Percentiles rank a stretch among this genome's conserved stretches.
Evolutionary conservation across 2,888 invertebrate genomes (phyloP).

Genomic region (Melipona beecheii): DNA sequence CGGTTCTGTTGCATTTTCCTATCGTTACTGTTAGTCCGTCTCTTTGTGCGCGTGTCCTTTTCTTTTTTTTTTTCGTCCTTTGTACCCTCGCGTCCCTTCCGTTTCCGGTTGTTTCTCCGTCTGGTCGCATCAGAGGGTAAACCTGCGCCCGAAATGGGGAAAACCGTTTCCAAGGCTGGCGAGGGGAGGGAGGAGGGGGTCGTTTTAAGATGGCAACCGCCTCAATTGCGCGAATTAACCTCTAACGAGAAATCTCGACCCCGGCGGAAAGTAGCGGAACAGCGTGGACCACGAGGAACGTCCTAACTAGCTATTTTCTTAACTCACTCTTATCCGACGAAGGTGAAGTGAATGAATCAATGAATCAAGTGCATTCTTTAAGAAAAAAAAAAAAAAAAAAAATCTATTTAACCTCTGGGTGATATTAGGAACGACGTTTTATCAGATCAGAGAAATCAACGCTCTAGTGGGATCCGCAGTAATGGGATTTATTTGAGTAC

Average conservation of each 20-base stretch:
- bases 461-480: too few relatives aligned
- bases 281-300: slow-evolving; percentile 47
- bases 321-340: slow-evolving; percentile 24
- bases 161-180: slow-evolving; percentile 53
- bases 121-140: slow-evolving; percentile 54
- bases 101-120: slow-evolving; percentile 38
- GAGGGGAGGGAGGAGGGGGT: slow-evolving; percentile 33
- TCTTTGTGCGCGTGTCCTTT: slow-evolving; percentile 5
- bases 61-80: not conserved
- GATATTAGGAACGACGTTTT: too few relatives aligned
- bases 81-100: slow-evolving; percentile 6
- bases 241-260: slow-evolving; percentile 74
- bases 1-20: slow-evolving; percentile 11
- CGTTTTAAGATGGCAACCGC: slow-evolving; percentile 74
- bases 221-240: slow-evolving; percentile 75
- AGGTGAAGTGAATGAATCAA: not conserved
- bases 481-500: too few relatives aligned
- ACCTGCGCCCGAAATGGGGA: slow-evolving; percentile 59
- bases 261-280: slow-evolving; percentile 55
- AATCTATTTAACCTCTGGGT: too few relatives aligned
- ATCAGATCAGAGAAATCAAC: too few relatives aligned
- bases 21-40: slow-evolving; percentile 17
- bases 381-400: too few relatives aligned
- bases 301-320: slow-evolving; percentile 58
- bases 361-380: not conserved